Evolutionary conservation across 2,113 vertebrate genomes (phyloP).

Genomic region (Boleophthalmus pectinirostris): DNA sequence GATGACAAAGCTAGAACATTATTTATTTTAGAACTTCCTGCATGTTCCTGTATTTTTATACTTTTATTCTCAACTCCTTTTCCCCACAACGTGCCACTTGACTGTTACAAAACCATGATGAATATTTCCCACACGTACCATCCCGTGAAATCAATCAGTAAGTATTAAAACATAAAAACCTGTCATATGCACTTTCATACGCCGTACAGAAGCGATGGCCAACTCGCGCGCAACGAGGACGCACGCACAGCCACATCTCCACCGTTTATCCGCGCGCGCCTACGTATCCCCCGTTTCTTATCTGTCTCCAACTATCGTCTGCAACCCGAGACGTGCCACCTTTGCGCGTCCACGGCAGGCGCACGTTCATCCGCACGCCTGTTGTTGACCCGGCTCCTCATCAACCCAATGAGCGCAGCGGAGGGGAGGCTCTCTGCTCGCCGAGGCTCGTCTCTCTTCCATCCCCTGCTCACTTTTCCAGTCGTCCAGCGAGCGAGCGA

Average conservation of each 20-base stretch:
- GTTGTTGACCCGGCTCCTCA: conserved; percentile 91
- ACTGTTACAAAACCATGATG: no score
- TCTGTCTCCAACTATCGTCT: neutral
- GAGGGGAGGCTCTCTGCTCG: conserved; percentile 85
- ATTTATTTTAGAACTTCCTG: no score
- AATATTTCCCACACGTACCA: no score
- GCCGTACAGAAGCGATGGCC: conserved; percentile 5
- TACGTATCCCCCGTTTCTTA: neutral
- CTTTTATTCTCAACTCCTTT: no score
- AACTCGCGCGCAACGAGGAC: conserved; percentile 27
- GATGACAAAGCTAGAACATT: no score
- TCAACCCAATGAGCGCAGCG: conserved; percentile 91
- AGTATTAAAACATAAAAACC: no score
- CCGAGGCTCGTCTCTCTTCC: conserved; percentile 74
- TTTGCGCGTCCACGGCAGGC: conserved; percentile 61
- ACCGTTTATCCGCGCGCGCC: conserved; percentile 22
- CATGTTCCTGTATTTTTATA: no score
- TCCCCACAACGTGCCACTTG: no score
- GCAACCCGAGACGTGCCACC: conserved; percentile 43
- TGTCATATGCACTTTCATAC: conserved; percentile 13
- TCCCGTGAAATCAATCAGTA: no score
- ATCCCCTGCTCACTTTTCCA: conserved; percentile 83
- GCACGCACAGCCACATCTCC: no score
- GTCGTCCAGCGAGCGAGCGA: conserved; percentile 85
- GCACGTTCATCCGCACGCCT: conserved; percentile 81